These are phyloP conservation scores for Turritopsis rubra DNA, from an alignment of 30 jellyfish, hydroid and myxozoan species.

Conservation along the genomic window DNA sequence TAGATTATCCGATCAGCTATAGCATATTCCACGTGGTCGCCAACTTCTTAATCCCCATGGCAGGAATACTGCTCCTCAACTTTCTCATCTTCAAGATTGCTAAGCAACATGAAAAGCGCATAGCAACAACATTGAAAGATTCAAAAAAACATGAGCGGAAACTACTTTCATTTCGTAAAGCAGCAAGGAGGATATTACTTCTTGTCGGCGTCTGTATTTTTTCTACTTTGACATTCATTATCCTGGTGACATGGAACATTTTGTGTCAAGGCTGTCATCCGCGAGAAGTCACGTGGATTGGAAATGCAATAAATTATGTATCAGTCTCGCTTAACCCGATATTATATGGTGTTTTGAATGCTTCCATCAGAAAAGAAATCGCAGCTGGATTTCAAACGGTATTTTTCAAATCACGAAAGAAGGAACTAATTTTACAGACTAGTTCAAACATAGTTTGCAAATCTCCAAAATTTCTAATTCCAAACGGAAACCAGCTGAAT, in stretches of 20 bases:
- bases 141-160: constrained; percentile 46
- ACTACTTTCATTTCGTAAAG: constrained; percentile 60
- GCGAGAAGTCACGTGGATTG: constrained; percentile 45
- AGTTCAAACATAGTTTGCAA: background rate
- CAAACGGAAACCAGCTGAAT: background rate
- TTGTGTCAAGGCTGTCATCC: constrained; percentile 42
- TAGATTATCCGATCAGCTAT: constrained; percentile 31
- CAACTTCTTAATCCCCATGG: constrained; percentile 53
- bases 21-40: constrained; percentile 56
- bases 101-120: constrained; percentile 50
- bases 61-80: constrained; percentile 45
- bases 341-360: constrained; percentile 70
- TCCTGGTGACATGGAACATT: constrained; percentile 44
- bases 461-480: background rate
- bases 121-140: constrained; percentile 26
- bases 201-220: constrained; percentile 69
- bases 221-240: constrained; percentile 61
- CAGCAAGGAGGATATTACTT: constrained; percentile 67
- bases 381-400: constrained; percentile 26
- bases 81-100: constrained; percentile 67
- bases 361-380: constrained; percentile 54
- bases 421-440: background rate
- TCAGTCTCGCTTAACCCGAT: constrained; percentile 72
- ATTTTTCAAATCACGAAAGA: constrained; percentile 6
- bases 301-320: constrained; percentile 49